Evolutionary conservation across 2,113 vertebrate species (phyloP).

Genomic region (Dryoscopus gambensis): DNA sequence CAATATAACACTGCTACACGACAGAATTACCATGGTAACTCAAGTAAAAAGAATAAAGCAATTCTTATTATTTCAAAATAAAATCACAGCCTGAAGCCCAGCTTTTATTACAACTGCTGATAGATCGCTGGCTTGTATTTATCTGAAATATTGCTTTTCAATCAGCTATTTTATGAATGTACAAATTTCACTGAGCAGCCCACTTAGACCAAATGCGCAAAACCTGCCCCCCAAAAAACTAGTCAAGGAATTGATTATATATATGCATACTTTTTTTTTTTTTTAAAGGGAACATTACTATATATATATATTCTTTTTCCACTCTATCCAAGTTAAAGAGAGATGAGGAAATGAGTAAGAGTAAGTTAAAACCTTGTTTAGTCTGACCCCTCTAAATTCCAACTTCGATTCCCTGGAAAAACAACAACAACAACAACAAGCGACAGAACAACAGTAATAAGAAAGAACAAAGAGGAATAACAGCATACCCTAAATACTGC

Average conservation of each 20-base stretch:
- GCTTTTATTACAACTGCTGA: conserved; percentile 97
- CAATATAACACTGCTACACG: conserved; percentile 98
- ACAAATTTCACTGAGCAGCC: conserved; percentile 88
- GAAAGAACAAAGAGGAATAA: conserved; percentile 10
- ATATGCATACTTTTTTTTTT: background rate
- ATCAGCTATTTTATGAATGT: conserved; percentile 94
- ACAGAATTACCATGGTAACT: conserved; percentile 99
- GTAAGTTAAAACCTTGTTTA: conserved; percentile 28
- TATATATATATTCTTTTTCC: background rate
- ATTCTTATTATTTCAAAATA: conserved; percentile 99
- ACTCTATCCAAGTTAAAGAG: background rate
- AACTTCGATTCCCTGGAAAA: background rate
- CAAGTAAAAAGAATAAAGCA: conserved; percentile 97
- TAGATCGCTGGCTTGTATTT: conserved; percentile 93
- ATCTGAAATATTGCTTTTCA: conserved; percentile 96
- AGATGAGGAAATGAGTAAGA: background rate
- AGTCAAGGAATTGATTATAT: conserved; percentile 75
- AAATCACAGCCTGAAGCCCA: conserved; percentile 95
- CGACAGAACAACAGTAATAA: background rate
- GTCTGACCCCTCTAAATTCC: background rate
- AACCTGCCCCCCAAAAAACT: conserved; percentile 71
- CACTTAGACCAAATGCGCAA: conserved; percentile 82
- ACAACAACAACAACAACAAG: background rate
- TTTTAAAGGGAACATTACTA: background rate
- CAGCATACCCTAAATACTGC: background rate